Conservation (phyloP, 2,797 vertebrate species). For the Myiotriccus ornatus region DNA sequence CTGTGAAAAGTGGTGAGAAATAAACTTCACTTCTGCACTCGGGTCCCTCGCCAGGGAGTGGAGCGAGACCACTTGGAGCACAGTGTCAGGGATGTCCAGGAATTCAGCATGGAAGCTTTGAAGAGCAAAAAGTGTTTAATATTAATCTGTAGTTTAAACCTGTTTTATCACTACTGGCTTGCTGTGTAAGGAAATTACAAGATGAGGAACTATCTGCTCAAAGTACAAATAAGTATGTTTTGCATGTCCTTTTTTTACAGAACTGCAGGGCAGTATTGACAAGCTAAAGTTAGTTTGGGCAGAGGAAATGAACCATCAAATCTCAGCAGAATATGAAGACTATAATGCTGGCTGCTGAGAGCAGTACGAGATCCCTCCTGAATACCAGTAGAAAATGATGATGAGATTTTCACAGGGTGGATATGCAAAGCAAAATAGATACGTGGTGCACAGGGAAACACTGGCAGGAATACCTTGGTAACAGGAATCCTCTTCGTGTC, state of each 20-base stretch:
- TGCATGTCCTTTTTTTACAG: neutral
- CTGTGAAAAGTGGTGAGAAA: neutral
- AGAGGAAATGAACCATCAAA: slow-evolving; percentile 57
- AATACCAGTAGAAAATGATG: slow-evolving; percentile 14
- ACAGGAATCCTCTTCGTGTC: neutral
- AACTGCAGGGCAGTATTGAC: slow-evolving; percentile 17
- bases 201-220: neutral
- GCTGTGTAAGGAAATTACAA: slow-evolving; percentile 15
- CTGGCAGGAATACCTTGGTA: neutral
- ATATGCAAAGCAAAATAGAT: slow-evolving; percentile 11
- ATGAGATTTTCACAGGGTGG: slow-evolving; percentile 12
- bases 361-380: neutral
- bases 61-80: neutral
- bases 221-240: slow-evolving; percentile 23
- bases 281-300: slow-evolving; percentile 33
- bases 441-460: neutral
- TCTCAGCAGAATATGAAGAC: slow-evolving; percentile 33
- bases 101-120: neutral
- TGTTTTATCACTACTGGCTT: neutral
- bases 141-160: neutral
- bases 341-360: slow-evolving; percentile 43
- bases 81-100: neutral
- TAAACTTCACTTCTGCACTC: neutral
- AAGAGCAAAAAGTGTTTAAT: neutral
- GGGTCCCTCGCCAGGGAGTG: neutral